These are phyloP conservation scores for Dioctria linearis DNA, from an alignment of 2,888 invertebrate species.

Conservation along the genomic window DNA sequence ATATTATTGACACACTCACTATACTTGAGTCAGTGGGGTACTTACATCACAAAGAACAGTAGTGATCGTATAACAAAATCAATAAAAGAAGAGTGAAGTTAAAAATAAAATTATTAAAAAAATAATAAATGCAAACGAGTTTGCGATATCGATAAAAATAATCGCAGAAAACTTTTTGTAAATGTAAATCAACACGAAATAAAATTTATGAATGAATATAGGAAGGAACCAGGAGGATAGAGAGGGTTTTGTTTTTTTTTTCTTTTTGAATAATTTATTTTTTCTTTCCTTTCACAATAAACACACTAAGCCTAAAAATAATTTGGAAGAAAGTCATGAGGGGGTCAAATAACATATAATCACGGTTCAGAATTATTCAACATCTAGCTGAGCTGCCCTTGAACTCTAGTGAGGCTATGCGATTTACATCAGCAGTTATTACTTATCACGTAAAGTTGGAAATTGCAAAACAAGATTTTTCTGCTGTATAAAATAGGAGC, in stretches of 20 bases:
- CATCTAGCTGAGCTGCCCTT: neutral
- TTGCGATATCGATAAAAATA: no score
- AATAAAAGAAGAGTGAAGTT: no score
- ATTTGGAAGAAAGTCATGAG: neutral
- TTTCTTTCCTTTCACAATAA: neutral
- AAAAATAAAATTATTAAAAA: no score
- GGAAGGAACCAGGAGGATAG: no score
- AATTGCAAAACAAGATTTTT: neutral
- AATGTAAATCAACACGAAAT: no score
- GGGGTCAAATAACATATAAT: neutral
- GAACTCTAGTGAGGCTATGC: neutral
- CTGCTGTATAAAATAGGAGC: neutral
- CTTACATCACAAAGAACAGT: neutral
- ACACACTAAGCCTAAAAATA: neutral
- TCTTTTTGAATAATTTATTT: neutral
- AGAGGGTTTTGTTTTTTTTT: no score
- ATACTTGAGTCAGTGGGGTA: neutral
- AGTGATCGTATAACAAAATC: neutral
- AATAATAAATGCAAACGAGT: no score
- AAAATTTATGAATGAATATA: no score
- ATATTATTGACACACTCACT: neutral
- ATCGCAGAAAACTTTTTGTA: no score
- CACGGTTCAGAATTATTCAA: neutral
- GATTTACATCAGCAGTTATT: neutral
- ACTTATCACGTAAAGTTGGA: neutral